These are phyloP conservation scores for Geodia barretti DNA, from an alignment of 37 sponge, comb jelly and placozoan genomes.

Conservation along the genomic window DNA sequence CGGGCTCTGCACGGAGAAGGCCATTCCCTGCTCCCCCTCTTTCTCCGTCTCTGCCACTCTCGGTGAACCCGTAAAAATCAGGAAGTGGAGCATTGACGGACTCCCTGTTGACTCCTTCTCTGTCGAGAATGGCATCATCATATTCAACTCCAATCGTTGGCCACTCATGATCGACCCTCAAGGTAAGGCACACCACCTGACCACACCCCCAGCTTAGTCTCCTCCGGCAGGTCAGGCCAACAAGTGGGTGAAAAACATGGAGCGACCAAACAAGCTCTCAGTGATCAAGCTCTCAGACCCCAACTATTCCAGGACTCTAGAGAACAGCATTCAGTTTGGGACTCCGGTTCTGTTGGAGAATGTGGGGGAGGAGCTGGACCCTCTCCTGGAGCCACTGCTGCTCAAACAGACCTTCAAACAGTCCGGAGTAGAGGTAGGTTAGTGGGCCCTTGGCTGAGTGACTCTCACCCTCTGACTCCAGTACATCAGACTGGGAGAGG, in stretches of 20 bases:
- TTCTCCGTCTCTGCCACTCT: constrained; percentile 88
- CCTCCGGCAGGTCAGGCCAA: constrained; percentile 88
- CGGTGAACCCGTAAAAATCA: constrained; percentile 95
- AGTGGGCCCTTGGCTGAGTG: not conserved
- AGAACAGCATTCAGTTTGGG: constrained; percentile 99
- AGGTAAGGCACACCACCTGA: constrained; percentile 39
- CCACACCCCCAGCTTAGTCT: not conserved
- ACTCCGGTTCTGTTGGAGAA: constrained; percentile 94
- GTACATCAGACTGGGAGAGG: constrained; percentile 95
- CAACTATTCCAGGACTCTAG: constrained; percentile 95
- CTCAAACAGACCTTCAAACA: constrained; percentile 95
- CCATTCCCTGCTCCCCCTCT: constrained; percentile 76
- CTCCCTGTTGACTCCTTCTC: constrained; percentile 98
- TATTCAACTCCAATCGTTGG: constrained; percentile 92
- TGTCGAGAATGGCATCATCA: constrained; percentile 94
- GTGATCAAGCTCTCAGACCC: constrained; percentile 97
- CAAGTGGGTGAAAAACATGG: constrained; percentile 99
- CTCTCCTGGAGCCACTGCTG: constrained; percentile 95
- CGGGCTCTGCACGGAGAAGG: constrained; percentile 72
- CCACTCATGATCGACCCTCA: constrained; percentile 99
- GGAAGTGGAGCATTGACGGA: constrained; percentile 95
- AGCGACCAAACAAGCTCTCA: constrained; percentile 89
- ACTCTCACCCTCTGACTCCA: constrained; percentile 7
- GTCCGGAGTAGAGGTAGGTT: constrained; percentile 80
- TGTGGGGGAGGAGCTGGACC: constrained; percentile 96